Percentiles rank a stretch among this genome's conserved stretches.
phyloP scores from a whole-genome alignment of 2,888 invertebrate genomes.

The Orchestes rusci region DNA sequence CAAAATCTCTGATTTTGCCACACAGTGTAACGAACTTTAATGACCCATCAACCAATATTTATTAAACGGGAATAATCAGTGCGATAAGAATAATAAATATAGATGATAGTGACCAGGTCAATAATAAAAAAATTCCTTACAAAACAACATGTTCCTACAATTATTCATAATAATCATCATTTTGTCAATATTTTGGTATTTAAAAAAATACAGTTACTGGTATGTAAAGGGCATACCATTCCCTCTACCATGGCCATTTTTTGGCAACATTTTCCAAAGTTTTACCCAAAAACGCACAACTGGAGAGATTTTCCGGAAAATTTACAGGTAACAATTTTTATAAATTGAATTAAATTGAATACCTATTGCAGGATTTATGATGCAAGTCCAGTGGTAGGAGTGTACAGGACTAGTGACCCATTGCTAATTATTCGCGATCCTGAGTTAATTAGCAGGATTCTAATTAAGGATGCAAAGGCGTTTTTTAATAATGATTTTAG shows the following conservation, averaged over 20 bases:
- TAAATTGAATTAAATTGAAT: not conserved
- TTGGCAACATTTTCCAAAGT: slow-evolving; percentile 16
- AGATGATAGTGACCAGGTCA: too few relatives aligned
- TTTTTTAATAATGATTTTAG: slow-evolving; percentile 41
- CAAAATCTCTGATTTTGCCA: too few relatives aligned
- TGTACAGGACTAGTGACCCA: slow-evolving; percentile 36
- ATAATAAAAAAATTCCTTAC: too few relatives aligned
- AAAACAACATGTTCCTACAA: too few relatives aligned
- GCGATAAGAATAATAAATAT: too few relatives aligned
- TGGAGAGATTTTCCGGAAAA: slow-evolving; percentile 16
- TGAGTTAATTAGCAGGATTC: slow-evolving; percentile 37
- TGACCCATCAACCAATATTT: too few relatives aligned
- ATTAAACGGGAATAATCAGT: too few relatives aligned
- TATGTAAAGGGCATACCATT: slow-evolving; percentile 14
- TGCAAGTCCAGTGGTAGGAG: slow-evolving; percentile 37
- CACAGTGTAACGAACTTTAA: too few relatives aligned
- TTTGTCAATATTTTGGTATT: too few relatives aligned
- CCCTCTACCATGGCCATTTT: slow-evolving; percentile 12
- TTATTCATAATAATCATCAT: too few relatives aligned
- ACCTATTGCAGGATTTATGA: slow-evolving; percentile 34
- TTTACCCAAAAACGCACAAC: slow-evolving; percentile 15
- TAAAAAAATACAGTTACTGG: slow-evolving; percentile 17
- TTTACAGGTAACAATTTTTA: slow-evolving; percentile 13
- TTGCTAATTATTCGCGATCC: slow-evolving; percentile 36
- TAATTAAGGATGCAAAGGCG: slow-evolving; percentile 37